Base-by-base conservation (phyloP, 2,888 invertebrate species). In the Aquatica leii region DNA sequence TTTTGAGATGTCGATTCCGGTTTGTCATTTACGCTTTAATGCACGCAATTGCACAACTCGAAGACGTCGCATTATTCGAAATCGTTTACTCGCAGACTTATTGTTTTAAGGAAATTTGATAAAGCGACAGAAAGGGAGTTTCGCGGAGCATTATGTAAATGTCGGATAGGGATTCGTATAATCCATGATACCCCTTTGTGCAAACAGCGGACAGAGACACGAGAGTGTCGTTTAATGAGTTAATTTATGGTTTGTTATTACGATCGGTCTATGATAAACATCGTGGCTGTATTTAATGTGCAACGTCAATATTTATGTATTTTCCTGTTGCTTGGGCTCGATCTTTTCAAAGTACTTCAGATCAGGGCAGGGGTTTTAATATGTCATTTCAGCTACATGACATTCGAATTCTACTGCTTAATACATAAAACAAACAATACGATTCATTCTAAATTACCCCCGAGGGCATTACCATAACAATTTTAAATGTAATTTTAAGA, bases 211-310 rank as follows among this genome's bases (percentile, higher is more conserved):
- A 67, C 71, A 69, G 73, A 73, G 74, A 74, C 72, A 72, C 69
- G 61, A 65, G 73, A 76, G 75, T 77, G 78, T 77, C 76, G 70
- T 74, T 77, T 80, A 81, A 81, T 80, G 79, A 81, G 76, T 79
- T 80, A 80, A 81, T 81, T 81, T 79, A 80, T 79, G 79, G 79
- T 77, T 74, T 80, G 80, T 80, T 81, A 79, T 81, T 80, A 73
- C 73, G 78, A 73, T 73, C 74, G 74, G 72, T 72, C 73, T 69
- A 75, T 68, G 59, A 76, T 73, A 78, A 79, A 79, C 76, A 77
- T 67, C 65, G 62, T 70, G 70, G 74, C 75, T 71, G 73, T 71
- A 74, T 72, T 71, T 80, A 80, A 80, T 79, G 73, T 77, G 73
- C 75, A 77, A 73, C 69, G 77, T 80, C 77, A 81, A 81, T 81